These are phyloP conservation scores for Eustalomyia histrio DNA, from an alignment of 2,888 invertebrate genomes.

Conservation along the genomic window DNA sequence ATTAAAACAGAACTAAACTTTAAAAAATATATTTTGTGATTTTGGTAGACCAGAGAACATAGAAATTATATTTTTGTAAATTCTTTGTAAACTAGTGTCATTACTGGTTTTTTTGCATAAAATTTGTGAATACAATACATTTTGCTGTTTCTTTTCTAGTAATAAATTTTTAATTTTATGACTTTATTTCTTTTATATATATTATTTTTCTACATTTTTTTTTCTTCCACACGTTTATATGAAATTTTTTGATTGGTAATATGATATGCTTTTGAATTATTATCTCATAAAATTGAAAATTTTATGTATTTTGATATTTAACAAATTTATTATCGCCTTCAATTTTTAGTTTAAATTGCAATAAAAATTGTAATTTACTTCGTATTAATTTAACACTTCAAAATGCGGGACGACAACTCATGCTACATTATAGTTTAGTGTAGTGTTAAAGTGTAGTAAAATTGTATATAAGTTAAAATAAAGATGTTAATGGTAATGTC, in stretches of 20 bases:
- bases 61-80: too few relatives aligned
- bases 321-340: conserved; percentile 33
- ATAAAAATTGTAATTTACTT: conserved; percentile 54
- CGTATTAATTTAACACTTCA: conserved; percentile 48
- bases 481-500: too few relatives aligned
- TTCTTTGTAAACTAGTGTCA: too few relatives aligned
- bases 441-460: neutral
- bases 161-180: conserved; percentile 54
- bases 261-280: conserved; percentile 59
- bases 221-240: conserved; percentile 26
- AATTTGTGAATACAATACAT: neutral
- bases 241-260: conserved; percentile 51
- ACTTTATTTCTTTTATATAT: conserved; percentile 38
- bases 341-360: conserved; percentile 44
- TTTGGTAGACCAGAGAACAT: too few relatives aligned
- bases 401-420: neutral
- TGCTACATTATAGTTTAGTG: neutral
- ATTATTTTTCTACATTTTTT: conserved; percentile 38
- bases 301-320: conserved; percentile 48
- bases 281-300: conserved; percentile 48
- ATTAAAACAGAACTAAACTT: too few relatives aligned
- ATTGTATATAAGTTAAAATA: too few relatives aligned
- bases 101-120: neutral
- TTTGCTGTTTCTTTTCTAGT: conserved; percentile 19
- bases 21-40: too few relatives aligned